A percentile compares a stretch with the other conserved stretches of the same genome.
Conservation (phyloP, 2,797 vertebrate species). For the Salarias fasciatus region DNA sequence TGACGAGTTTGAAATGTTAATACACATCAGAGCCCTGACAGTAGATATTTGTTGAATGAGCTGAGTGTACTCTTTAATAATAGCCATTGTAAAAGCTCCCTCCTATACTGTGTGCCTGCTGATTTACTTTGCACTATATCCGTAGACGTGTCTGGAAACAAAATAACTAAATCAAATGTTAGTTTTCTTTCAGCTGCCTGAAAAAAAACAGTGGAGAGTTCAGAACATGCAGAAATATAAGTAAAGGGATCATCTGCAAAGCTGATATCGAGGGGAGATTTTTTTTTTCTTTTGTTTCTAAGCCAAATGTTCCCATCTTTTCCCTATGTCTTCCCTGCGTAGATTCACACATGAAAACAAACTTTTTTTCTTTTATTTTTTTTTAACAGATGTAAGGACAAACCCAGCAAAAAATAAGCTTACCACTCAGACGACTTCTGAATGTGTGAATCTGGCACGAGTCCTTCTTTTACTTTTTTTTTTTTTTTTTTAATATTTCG, state of each 20-base stretch:
- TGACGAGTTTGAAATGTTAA: background rate
- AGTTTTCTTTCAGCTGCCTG: conserved; percentile 22
- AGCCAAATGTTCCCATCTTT: conserved; percentile 41
- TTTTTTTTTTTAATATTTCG: too few species aligned
- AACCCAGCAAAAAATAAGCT: conserved; percentile 1
- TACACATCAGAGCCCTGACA: conserved; percentile 18
- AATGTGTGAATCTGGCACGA: conserved; percentile 15
- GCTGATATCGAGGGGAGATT: too few species aligned
- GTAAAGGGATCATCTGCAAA: too few species aligned
- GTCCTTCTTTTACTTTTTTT: background rate
- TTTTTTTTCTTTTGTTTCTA: conserved; percentile 22
- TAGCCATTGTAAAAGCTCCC: conserved; percentile 25
- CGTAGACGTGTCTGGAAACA: background rate
- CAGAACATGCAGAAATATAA: too few species aligned
- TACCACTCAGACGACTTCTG: conserved; percentile 7
- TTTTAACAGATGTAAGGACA: background rate
- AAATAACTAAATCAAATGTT: background rate
- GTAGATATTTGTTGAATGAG: background rate
- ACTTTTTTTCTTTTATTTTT: conserved; percentile 11
- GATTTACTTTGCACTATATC: conserved; percentile 59
- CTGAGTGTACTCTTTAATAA: background rate
- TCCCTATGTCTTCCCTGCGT: conserved; percentile 8
- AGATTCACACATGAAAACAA: conserved; percentile 19
- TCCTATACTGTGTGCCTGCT: conserved; percentile 53
- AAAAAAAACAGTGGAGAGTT: background rate